phyloP scores from a whole-genome alignment of 2,113 vertebrate genomes.

The Podocnemis expansa region DNA sequence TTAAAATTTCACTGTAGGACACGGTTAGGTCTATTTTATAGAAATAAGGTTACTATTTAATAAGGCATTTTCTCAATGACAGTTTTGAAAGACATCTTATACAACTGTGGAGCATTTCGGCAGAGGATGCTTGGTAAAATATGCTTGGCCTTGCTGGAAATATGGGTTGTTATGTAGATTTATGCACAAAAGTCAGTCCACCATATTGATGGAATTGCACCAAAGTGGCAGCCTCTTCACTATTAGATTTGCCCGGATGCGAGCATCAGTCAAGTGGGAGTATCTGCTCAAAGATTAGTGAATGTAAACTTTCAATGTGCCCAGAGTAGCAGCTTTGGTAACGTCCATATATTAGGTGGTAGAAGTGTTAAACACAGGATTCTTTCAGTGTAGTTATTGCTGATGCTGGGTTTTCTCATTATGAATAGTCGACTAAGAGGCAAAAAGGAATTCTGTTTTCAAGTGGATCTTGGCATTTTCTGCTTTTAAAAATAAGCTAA shows the following conservation, averaged over 20 bases:
- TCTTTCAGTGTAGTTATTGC: background rate
- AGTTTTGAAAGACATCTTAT: background rate
- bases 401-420: background rate
- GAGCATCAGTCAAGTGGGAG: background rate
- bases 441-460: background rate
- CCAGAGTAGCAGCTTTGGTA: background rate
- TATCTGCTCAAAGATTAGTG: background rate
- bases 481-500: rapidly evolving
- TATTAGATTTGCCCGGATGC: background rate
- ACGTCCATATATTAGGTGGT: background rate
- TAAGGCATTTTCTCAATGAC: background rate
- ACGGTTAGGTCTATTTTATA: too few relatives aligned
- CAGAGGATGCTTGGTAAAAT: background rate
- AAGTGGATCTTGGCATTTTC: background rate
- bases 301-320: rapidly evolving
- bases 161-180: background rate
- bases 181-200: rapidly evolving
- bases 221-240: background rate
- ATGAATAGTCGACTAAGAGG: background rate
- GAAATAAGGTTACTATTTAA: background rate
- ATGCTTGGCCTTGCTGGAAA: background rate
- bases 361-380: background rate
- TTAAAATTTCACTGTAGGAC: background rate
- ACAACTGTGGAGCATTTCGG: background rate
- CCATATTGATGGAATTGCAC: background rate